phyloP scores from a whole-genome alignment of 2,888 invertebrate genomes.

The Chrysomela aeneicollis region DNA sequence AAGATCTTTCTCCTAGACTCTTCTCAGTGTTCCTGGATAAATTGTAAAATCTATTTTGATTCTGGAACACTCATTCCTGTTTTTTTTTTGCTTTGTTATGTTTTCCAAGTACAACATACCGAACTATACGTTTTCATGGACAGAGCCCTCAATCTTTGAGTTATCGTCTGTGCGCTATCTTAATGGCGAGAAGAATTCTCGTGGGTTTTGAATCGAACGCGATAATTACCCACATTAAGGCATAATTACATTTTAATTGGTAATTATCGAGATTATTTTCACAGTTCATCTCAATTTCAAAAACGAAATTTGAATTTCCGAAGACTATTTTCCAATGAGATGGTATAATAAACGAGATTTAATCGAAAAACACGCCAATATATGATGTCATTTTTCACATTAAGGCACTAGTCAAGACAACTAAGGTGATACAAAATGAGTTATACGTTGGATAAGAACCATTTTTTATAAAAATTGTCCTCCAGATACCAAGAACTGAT shows the following conservation, averaged over 20 bases:
- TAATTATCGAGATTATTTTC: constrained; percentile 5
- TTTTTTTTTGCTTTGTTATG: no score
- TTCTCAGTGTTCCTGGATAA: no score
- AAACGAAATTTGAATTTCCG: neutral
- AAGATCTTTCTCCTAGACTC: no score
- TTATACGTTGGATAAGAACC: no score
- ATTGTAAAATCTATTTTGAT: no score
- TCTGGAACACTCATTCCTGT: no score
- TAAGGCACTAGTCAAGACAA: no score
- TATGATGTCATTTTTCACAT: neutral
- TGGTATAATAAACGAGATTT: neutral
- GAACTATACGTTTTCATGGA: no score
- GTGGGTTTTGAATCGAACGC: neutral
- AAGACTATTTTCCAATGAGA: neutral
- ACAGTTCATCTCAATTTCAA: constrained; percentile 7
- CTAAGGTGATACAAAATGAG: no score
- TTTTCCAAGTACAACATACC: no score
- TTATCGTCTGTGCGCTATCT: neutral
- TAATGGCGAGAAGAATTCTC: constrained; percentile 1
- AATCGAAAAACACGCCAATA: neutral
- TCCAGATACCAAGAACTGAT: no score
- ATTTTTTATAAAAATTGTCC: no score
- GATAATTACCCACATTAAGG: constrained; percentile 1
- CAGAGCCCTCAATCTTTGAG: neutral
- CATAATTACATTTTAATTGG: constrained; percentile 5